phyloP scores from a whole-genome alignment of 2,888 invertebrate species.

The Tillus elongatus region DNA sequence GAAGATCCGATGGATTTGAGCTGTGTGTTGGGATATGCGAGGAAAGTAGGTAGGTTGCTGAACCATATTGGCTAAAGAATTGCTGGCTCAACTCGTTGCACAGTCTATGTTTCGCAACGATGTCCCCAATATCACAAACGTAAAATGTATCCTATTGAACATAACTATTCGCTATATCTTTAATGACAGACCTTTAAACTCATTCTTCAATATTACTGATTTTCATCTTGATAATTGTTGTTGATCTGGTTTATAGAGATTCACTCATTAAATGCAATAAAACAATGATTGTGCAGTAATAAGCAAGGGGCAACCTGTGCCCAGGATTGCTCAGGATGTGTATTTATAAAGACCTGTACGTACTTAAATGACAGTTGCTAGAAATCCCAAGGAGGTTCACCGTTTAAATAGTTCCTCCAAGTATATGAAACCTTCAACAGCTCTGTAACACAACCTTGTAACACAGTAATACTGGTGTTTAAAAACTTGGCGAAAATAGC shows the following conservation, averaged over 20 bases:
- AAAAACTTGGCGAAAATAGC: too few species aligned
- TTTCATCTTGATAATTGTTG: constrained; percentile 44
- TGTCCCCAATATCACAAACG: constrained; percentile 78
- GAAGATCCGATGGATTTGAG: too few species aligned
- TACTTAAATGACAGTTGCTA: constrained; percentile 41
- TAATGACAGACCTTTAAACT: constrained; percentile 54
- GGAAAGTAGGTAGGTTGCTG: too few species aligned
- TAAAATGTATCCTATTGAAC: constrained; percentile 86
- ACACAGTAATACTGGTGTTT: too few species aligned
- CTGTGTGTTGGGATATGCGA: too few species aligned
- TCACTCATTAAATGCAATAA: constrained; percentile 30
- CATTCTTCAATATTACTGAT: constrained; percentile 47
- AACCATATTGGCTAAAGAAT: too few species aligned
- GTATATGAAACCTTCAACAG: constrained; percentile 47
- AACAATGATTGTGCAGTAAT: constrained; percentile 33
- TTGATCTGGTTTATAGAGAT: constrained; percentile 21
- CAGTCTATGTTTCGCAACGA: constrained; percentile 68
- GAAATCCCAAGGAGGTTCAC: constrained; percentile 80
- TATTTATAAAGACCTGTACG: constrained; percentile 42
- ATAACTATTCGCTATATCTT: constrained; percentile 51
- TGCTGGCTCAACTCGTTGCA: constrained; percentile 90
- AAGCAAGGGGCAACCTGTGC: constrained; percentile 59
- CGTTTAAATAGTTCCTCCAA: constrained; percentile 68
- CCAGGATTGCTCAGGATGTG: constrained; percentile 50
- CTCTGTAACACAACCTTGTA: constrained; percentile 46